Conservation (phyloP, 2,797 vertebrate species). For the Gambelia wislizenii region DNA sequence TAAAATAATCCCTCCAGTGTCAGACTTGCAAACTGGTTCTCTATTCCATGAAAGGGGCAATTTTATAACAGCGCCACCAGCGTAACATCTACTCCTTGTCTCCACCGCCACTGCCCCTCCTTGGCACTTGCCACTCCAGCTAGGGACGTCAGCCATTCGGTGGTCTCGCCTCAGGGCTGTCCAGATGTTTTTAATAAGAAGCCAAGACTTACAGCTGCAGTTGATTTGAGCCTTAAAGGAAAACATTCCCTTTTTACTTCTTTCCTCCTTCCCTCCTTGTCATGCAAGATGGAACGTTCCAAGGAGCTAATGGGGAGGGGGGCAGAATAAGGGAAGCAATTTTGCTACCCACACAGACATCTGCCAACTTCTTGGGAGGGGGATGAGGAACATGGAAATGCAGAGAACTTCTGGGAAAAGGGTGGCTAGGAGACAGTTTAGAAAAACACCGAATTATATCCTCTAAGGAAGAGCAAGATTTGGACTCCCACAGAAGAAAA, state of each 20-base stretch:
- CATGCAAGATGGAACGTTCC: slow-evolving; percentile 33
- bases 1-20: neutral
- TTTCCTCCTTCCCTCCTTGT: neutral
- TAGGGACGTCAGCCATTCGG: slow-evolving; percentile 32
- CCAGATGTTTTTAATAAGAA: slow-evolving; percentile 42
- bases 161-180: slow-evolving; percentile 35
- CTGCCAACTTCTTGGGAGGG: neutral
- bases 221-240: slow-evolving; percentile 33
- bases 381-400: neutral
- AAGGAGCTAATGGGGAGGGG: neutral
- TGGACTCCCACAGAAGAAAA: neutral
- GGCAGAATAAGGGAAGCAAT: neutral
- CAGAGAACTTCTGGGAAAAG: neutral
- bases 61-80: neutral
- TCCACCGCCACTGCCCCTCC: neutral
- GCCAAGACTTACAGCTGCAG: slow-evolving; percentile 37
- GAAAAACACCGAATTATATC: neutral
- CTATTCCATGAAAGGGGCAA: neutral
- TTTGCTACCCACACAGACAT: neutral
- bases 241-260: neutral
- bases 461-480: too few species aligned
- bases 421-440: neutral
- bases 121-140: neutral
- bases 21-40: neutral
- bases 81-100: neutral